Percentiles rank a stretch among this genome's conserved stretches.
phyloP scores from a whole-genome alignment of 2,797 vertebrate genomes.

The Adrianichthys oophorus region DNA sequence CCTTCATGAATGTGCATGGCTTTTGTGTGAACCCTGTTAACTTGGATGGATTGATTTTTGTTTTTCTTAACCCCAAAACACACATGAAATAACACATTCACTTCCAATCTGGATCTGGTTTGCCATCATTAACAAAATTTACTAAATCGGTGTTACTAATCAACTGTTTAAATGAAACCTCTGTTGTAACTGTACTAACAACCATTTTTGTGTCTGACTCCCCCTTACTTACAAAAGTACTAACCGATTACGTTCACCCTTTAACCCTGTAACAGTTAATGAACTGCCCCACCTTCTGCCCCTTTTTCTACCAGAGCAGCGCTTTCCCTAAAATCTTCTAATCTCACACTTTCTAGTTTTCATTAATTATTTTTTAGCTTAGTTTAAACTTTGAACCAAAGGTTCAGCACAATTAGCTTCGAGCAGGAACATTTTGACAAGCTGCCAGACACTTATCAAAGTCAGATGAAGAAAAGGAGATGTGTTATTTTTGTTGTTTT shows the following conservation, averaged over 20 bases:
- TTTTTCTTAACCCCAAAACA: constrained; percentile 69
- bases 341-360: constrained; percentile 37
- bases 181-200: constrained; percentile 88
- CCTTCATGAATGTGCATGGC: constrained; percentile 71
- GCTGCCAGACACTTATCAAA: constrained; percentile 78
- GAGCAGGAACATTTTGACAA: constrained; percentile 28
- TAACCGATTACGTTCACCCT: constrained; percentile 80
- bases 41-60: constrained; percentile 76
- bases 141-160: constrained; percentile 82
- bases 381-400: background rate
- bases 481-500: background rate
- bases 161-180: constrained; percentile 78
- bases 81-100: constrained; percentile 69
- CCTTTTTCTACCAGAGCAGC: constrained; percentile 18
- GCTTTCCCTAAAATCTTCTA: constrained; percentile 7
- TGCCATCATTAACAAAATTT: constrained; percentile 70
- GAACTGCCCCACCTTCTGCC: constrained; percentile 7
- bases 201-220: constrained; percentile 89
- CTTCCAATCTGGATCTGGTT: constrained; percentile 74
- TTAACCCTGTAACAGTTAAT: constrained; percentile 58
- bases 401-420: background rate
- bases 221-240: constrained; percentile 85
- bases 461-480: constrained; percentile 21
- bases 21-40: constrained; percentile 67
- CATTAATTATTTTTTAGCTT: constrained; percentile 11